Base-by-base conservation (phyloP, 2,797 vertebrate genomes). In the Anguilla obscura region DNA sequence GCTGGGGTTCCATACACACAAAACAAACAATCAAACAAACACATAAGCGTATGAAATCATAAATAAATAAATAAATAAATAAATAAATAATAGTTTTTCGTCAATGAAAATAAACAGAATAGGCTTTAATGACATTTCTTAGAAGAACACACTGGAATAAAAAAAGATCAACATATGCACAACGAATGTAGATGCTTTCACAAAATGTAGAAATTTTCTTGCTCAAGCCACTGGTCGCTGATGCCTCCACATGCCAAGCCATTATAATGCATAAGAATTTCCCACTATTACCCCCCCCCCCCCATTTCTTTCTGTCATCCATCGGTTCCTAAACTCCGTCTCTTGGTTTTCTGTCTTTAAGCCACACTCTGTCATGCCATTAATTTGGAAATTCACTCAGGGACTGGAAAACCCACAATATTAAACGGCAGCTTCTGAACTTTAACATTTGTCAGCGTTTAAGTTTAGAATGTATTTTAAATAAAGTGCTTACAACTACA, bases 401-500 rank as follows among this genome's bases (percentile, higher is more conserved):
- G 30, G 21, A 85, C 36, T 86, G 85, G 24, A 45, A 86, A 66
- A n/a, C 7, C 7, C 2, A 58, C n/a, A 1, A 58, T 36, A 92
- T 89, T 27, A 58, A 33, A 10, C 50, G 24, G 3, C 27, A 63
- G 60, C 21, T 66, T 86, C 21, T 69, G 60, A 9, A 80, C 10
- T 1, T 24, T n/a, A 48, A 1, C 76, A 3, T 48, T 30, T 10
- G 2, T 80, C 76, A 48, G 10, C 24, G 2, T 18, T 36, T 36
- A 56, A 56, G 54, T 16, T 2, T 3, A 60, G 18, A 60, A 16
- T 2, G 56, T 45, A 54, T 58, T 84, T 66, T 63, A 80, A 63
- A 86, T 74, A 27, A 80, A 86, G 24, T 85, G 27, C n/a, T 30
- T 69, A 58, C 83, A 71, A 87, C 83, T 74, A 45, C 84, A 86